Conservation (phyloP, 2,888 invertebrate species). For the Drosophila bunnanda region DNA sequence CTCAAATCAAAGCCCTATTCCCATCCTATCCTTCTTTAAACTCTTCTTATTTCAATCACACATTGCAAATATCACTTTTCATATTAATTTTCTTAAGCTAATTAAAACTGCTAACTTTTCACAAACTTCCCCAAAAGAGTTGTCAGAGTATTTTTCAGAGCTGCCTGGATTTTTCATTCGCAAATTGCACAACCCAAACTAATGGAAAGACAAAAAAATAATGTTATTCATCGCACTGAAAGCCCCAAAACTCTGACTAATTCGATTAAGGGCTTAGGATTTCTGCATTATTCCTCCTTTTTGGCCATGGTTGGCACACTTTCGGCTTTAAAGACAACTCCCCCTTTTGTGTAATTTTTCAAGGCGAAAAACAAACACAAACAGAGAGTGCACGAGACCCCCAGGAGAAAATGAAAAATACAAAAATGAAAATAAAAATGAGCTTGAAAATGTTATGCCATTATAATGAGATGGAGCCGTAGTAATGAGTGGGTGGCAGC, state of each 20-base stretch:
- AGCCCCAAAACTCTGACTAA: constrained; percentile 14
- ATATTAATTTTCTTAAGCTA: too few species aligned
- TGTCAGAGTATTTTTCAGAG: neutral
- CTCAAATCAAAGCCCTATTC: too few species aligned
- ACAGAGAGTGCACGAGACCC: too few species aligned
- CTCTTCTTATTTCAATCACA: too few species aligned
- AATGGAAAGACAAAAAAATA: constrained; percentile 33
- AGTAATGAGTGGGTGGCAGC: constrained; percentile 37
- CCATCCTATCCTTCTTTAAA: too few species aligned
- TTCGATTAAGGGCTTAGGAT: constrained; percentile 37
- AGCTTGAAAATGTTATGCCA: constrained; percentile 44
- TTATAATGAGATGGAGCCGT: constrained; percentile 37
- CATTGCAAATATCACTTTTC: neutral
- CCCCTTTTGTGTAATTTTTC: constrained; percentile 21
- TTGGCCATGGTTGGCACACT: constrained; percentile 32
- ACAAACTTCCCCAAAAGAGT: neutral
- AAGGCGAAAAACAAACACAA: too few species aligned
- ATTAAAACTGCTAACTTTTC: neutral
- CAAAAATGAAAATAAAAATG: constrained; percentile 21
- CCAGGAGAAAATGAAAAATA: neutral
- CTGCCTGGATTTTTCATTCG: neutral
- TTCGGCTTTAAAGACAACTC: constrained; percentile 26
- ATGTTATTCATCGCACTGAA: constrained; percentile 27
- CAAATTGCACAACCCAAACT: constrained; percentile 23
- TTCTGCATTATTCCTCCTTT: constrained; percentile 23